Evolutionary conservation across 2,888 invertebrate genomes (phyloP), one percentile per base, ranked within the genome.

Genomic region (Trimorus sp.): DNA sequence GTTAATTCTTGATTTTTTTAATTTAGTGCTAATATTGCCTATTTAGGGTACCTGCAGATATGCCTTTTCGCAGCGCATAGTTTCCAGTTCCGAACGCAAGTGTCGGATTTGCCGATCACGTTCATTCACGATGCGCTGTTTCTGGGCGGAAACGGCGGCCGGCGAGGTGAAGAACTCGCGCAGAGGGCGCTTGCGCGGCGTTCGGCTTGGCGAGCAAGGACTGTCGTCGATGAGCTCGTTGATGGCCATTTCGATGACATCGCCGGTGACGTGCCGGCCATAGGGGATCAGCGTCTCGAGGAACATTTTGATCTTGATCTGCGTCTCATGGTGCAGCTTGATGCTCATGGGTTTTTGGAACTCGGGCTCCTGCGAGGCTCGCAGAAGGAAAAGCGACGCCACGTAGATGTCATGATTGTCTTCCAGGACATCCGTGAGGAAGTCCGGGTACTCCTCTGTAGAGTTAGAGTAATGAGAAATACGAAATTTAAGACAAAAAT

Each of bases 21-120:
- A 26, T 4, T 26, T 26, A 26, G 26, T 3, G 4, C 1, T 3
- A 3, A 4, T 26, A 26, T 4, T 26, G 26, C 26, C 26, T 26
- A 26, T 3, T 1, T 26, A 26, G 26, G 45, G n/a, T 45, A 45
- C 45, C 45, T 49, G 49, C 49, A 49, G 86, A 85, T 94, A 94
- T 74, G 92, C 93, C 66, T 94, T 94, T 85, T 95, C 95, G 87
- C 94, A 94, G 49, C 93, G 92, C 88, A 95, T 94, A 0, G 94
- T 92, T 83, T 95, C 95, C 7, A 95, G 89, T 26, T 94, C 94
- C 0, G 93, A 93, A 83, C 92, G 93, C 53, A 95, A 86, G 4
- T 92, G 91, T 15, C 93, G 91, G 11, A 95, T 92, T 85, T 93
- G 92, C 5, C 90, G 89, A 79, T 91, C 90, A 38, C 90, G 89